Base-by-base conservation (phyloP, 2,797 vertebrate species). In the Tolypeutes matacus region DNA sequence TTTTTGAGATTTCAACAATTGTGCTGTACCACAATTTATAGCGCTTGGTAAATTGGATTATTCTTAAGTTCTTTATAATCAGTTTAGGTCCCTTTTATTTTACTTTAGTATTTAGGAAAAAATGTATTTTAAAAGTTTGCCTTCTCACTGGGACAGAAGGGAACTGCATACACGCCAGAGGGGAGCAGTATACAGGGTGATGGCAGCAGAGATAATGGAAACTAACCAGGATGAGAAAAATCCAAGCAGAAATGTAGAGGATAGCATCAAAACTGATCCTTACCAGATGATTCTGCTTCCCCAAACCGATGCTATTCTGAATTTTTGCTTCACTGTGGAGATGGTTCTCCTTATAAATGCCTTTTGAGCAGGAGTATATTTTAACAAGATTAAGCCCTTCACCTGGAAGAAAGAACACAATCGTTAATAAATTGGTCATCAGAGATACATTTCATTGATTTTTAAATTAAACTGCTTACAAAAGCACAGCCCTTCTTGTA, bases 1-100 rank as follows among this genome's bases (percentile, higher is more conserved):
- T 96, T 92, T 69, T 51, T 86, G 84, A 91, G 67, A 95, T 88
- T 92, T 96, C 92, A 93, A 78, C 82, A 69, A 14, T 17, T 86
- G 25, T 8, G 12, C 34, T 31, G 31, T 46, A 95, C 73, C 14
- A 81, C 29, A 65, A 65, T 14, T 27, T 14, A 84, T 14, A 0
- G 7, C 39, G 4, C 62, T 89, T 69, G 20, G 39, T 62, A 73
- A 96, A 60, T 51, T 56, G 72, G 9, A 15, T 7, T 81, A 11
- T n/a, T 49, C 46, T 56, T 87, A 7, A 18, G 17, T 67, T 76
- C 77, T 60, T 90, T 53, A 2, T 76, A 69, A 86, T 86, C 62
- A 42, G 64, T 76, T 86, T 76, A 42, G 90, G 42, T 96, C 29
- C 34, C 34, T 84, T 90, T 73, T 46, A 64, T 91, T 95, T 83